phyloP scores from a whole-genome alignment of 1,140 invertebrate genomes.

The Heterodera carotae region DNA sequence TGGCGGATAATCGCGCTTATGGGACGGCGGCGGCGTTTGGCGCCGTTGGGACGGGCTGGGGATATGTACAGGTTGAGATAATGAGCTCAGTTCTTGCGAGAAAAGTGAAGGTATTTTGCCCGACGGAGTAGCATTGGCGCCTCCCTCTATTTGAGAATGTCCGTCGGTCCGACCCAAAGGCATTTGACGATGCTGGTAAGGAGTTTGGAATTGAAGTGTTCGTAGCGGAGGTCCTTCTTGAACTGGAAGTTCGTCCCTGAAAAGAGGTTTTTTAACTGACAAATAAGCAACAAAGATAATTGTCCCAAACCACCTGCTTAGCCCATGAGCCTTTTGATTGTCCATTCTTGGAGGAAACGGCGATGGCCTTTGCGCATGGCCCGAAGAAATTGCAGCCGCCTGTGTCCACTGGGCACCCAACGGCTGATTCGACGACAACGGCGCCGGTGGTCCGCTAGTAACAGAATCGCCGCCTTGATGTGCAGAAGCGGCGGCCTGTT shows the following conservation, averaged over 20 bases:
- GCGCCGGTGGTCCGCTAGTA: not conserved
- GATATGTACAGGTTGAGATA: not conserved
- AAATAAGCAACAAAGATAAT: not conserved
- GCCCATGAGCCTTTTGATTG: not conserved
- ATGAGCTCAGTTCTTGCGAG: not conserved
- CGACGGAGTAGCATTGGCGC: too few species aligned
- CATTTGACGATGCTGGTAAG: conserved; percentile 11
- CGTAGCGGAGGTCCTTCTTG: not conserved
- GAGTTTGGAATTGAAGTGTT: not conserved
- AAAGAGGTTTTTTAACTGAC: not conserved
- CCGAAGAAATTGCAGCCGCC: conserved; percentile 25
- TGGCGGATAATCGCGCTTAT: conserved; percentile 5
- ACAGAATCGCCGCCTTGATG: conserved; percentile 1
- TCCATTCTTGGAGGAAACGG: conserved; percentile 1
- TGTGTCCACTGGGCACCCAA: conserved; percentile 25
- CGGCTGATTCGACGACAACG: not conserved
- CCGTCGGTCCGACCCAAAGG: not conserved
- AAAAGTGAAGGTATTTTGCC: conserved; percentile 2
- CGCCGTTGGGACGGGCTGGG: not conserved
- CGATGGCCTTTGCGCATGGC: conserved; percentile 12
- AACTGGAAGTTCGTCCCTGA: conserved; percentile 10
- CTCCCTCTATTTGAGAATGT: not conserved
- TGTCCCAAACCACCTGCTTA: not conserved
- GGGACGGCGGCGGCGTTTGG: not conserved
- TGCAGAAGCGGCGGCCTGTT: not conserved